Evolutionary conservation across 2,888 invertebrate species (phyloP).

Genomic region (Limnephilus auricula): DNA sequence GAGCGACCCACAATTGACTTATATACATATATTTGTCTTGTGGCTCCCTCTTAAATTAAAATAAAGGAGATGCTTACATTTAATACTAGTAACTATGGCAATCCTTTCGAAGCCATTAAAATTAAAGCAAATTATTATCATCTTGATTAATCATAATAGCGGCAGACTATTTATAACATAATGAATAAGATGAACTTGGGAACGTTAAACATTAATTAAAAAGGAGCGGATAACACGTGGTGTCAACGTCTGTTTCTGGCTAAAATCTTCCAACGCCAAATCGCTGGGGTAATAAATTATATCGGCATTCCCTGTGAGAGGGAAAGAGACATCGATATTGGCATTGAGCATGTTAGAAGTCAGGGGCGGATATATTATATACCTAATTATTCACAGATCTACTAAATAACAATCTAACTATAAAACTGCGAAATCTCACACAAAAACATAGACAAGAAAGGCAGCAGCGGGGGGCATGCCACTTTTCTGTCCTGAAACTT

Average conservation of each 20-base stretch:
- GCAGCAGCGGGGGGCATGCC: too few species aligned
- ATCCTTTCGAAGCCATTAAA: neutral
- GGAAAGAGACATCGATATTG: neutral
- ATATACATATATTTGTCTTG: too few species aligned
- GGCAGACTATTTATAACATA: neutral
- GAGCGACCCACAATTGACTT: too few species aligned
- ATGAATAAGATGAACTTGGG: neutral
- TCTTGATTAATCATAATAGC: neutral
- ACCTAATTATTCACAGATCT: neutral
- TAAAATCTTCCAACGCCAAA: constrained; percentile 7
- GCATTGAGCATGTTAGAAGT: neutral
- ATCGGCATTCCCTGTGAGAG: constrained; percentile 42
- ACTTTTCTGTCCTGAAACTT: too few species aligned
- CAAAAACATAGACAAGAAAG: too few species aligned
- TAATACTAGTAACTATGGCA: neutral
- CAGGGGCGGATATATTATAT: constrained; percentile 9
- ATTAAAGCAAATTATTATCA: neutral
- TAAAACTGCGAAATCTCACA: neutral
- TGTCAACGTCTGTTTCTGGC: neutral
- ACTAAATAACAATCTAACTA: too few species aligned
- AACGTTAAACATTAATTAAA: constrained; percentile 2
- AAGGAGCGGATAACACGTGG: constrained; percentile 15
- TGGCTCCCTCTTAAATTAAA: neutral
- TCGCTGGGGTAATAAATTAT: constrained; percentile 46
- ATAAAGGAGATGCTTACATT: neutral